Base-by-base conservation (phyloP, 2,888 invertebrate genomes). In the Linyphia triangularis region DNA sequence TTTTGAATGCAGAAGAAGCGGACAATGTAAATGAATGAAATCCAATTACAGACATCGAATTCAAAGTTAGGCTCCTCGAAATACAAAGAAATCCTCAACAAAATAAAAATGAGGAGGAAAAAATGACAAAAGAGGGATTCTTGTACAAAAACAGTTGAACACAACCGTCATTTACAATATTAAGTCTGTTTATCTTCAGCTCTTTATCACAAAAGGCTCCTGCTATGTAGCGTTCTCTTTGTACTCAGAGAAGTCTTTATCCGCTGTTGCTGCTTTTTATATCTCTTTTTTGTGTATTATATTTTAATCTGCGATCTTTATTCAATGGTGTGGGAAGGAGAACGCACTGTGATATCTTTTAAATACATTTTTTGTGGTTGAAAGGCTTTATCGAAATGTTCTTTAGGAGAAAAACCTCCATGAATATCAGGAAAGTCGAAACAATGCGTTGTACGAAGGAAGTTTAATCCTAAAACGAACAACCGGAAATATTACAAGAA, bases 161-260 rank as follows among this genome's bases (percentile, higher is more conserved):
- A 77, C 59, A 77, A 77, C 59, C 61, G 61, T 77, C 77, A 77
- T 77, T 77, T 77, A 77, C 40, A 77, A 61, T 77, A 63, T 77
- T 77, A 77, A 63, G 40, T 77, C 40, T 77, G 77, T 77, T 77
- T 77, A 77, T 77, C 61, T 77, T 77, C 13, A 57, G 57, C 57
- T 61, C 63, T 77, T 63, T 33, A n/a, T 77, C 63, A 77, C 61
- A 77, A 77, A 19, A 59, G 63, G 22, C 16, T 22, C 26, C 33
- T 61, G 22, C 61, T 37, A 59, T 22, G 73, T 59, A 57, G 30
- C 28, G 30, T 43, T 70, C 16, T 16, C 73, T 73, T 73, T 73
- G 59, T 59, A 73, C 57, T 73, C 28, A n/a, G 22, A 16, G 72
- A 59, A 19, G 59, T 77, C 40, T 69, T 70, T 24, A 40, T 40